Percentiles rank a stretch among this genome's conserved stretches.
Evolutionary conservation across 2,888 invertebrate genomes (phyloP).

Genomic region (Harpagoxenus sublaevis): DNA sequence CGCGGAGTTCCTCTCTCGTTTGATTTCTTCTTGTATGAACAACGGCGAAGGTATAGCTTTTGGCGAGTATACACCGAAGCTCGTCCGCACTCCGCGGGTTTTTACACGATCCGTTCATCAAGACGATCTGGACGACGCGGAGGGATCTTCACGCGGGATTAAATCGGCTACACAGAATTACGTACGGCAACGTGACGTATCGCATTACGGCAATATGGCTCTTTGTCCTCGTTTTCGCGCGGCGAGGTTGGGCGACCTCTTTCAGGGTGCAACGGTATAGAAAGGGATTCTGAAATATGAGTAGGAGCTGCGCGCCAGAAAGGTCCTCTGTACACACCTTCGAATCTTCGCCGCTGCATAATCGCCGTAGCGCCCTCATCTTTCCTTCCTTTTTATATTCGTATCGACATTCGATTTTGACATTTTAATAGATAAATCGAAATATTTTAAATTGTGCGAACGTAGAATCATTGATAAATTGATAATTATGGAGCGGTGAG

Average conservation of each 20-base stretch:
- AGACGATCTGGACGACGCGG: constrained; percentile 36
- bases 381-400: constrained; percentile 7
- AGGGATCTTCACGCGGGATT: constrained; percentile 62
- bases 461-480: not conserved
- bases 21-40: not conserved
- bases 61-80: not conserved
- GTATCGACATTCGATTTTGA: constrained; percentile 20
- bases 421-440: constrained; percentile 19
- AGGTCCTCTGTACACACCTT: constrained; percentile 48
- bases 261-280: constrained; percentile 49
- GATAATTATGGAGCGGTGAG: not conserved
- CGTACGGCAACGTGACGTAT: constrained; percentile 63
- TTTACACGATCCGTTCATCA: constrained; percentile 27
- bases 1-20: not conserved
- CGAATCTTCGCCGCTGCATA: constrained; percentile 42
- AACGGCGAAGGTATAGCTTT: not conserved
- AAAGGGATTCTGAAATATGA: constrained; percentile 71
- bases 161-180: constrained; percentile 68
- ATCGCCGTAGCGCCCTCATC: constrained; percentile 17
- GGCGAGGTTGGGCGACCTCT: constrained; percentile 46
- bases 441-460: constrained; percentile 10
- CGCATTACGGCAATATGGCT: constrained; percentile 68
- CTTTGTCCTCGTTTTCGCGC: constrained; percentile 67
- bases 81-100: not conserved
- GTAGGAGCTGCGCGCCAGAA: constrained; percentile 58